These are phyloP conservation scores for Lutraria rhynchaena DNA, from an alignment of 1,140 invertebrate species.

Conservation along the genomic window DNA sequence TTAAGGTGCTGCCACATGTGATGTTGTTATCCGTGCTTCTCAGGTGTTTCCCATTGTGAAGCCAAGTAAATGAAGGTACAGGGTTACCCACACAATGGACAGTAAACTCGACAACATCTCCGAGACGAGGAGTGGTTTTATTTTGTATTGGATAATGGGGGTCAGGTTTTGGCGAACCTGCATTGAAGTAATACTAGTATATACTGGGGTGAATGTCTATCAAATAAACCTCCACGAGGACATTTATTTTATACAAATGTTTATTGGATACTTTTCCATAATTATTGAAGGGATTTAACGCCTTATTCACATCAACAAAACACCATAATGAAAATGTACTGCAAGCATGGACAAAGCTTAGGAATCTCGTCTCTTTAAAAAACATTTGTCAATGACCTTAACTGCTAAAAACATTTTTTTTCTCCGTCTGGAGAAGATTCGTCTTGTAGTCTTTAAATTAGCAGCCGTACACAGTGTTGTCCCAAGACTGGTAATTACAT, in stretches of 20 bases:
- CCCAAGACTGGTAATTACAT: not conserved
- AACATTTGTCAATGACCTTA: not conserved
- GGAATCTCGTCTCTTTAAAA: not conserved
- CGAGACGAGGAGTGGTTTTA: slow-evolving; percentile 1
- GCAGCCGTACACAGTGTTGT: not conserved
- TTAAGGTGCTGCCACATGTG: not conserved
- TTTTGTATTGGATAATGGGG: not conserved
- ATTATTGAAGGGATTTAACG: not conserved
- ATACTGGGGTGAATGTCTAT: too few relatives aligned
- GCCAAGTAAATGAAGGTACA: not conserved
- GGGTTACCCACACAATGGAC: not conserved
- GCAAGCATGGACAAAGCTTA: not conserved
- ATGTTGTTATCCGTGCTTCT: not conserved
- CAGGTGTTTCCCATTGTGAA: not conserved
- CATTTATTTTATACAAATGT: not conserved
- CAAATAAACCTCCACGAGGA: not conserved
- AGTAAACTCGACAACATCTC: not conserved
- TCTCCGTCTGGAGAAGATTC: not conserved
- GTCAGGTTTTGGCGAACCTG: slow-evolving; percentile 15
- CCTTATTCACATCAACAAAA: not conserved
- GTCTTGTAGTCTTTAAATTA: not conserved
- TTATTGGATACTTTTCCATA: not conserved
- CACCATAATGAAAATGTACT: not conserved
- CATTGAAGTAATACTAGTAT: not conserved
- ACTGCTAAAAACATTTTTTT: not conserved